A percentile compares a stretch with the other conserved stretches of the same genome.
These are phyloP conservation scores for Pteruthius melanotis DNA, from an alignment of 2,113 vertebrate genomes.

Conservation along the genomic window DNA sequence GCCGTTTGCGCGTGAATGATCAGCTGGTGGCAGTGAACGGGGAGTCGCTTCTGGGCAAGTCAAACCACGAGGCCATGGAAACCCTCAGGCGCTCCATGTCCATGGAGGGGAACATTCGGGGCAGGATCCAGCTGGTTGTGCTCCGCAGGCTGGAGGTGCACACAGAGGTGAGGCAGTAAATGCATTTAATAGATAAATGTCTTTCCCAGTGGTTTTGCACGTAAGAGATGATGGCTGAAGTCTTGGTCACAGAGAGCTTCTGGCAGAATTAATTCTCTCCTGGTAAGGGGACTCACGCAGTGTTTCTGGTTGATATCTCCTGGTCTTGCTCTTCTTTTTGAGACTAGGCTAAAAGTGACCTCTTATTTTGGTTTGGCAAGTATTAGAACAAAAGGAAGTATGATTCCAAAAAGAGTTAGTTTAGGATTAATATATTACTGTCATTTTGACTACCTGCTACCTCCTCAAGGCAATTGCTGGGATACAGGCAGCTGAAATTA, in stretches of 20 bases:
- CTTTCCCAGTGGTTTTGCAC: background rate
- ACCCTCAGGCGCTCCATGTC: constrained; percentile 95
- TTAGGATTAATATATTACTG: background rate
- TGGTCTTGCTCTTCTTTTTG: background rate
- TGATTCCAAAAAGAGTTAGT: background rate
- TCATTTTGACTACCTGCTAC: background rate
- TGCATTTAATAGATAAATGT: background rate
- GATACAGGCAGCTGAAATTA: background rate
- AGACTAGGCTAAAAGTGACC: background rate
- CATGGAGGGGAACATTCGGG: constrained; percentile 92
- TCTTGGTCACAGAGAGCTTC: background rate
- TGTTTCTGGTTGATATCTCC: background rate
- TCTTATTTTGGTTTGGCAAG: background rate
- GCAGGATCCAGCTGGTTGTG: constrained; percentile 92
- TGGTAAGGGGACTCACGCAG: background rate
- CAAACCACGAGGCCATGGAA: constrained; percentile 96
- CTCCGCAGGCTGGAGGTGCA: constrained; percentile 75
- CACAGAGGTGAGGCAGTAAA: constrained; percentile 53
- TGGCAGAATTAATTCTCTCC: background rate
- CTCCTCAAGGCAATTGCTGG: background rate
- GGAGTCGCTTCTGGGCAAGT: constrained; percentile 87
- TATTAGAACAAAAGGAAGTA: background rate
- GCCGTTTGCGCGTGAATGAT: constrained; percentile 87
- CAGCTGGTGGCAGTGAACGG: constrained; percentile 95
- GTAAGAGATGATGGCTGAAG: background rate